Conservation (phyloP, 2,888 invertebrate species). For the Conops quadrifasciatus region DNA sequence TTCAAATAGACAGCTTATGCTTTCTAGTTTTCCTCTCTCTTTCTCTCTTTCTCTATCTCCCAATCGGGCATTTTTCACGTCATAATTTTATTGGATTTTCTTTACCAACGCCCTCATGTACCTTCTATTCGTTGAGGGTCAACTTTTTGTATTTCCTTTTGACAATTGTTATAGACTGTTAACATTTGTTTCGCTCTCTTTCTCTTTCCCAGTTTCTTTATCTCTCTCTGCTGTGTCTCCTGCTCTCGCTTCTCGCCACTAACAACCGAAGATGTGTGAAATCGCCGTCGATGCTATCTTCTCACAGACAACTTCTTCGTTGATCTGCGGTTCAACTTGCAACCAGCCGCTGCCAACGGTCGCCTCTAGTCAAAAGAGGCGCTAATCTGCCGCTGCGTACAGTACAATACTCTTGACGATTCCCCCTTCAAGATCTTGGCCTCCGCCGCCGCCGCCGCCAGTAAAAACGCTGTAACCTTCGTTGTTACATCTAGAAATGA, state of each 20-base stretch:
- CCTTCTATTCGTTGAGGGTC: not conserved
- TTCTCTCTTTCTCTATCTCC: not conserved
- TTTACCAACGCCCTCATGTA: not conserved
- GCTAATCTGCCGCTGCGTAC: slow-evolving; percentile 31
- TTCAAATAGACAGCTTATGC: too few species aligned
- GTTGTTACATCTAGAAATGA: too few species aligned
- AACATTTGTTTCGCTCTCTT: too few species aligned
- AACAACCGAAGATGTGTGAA: slow-evolving; percentile 21
- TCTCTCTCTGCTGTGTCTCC: not conserved
- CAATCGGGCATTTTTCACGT: not conserved
- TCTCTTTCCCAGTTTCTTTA: not conserved
- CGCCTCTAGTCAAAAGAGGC: slow-evolving; percentile 14
- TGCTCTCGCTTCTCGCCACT: not conserved
- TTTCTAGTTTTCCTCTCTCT: not conserved
- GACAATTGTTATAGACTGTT: too few species aligned
- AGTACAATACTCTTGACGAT: slow-evolving; percentile 28
- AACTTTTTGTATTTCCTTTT: not conserved
- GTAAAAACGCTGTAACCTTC: too few species aligned
- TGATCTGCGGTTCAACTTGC: not conserved
- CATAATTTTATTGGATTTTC: not conserved
- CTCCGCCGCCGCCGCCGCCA: not conserved
- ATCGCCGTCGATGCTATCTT: slow-evolving; percentile 4
- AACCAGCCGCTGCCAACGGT: not conserved
- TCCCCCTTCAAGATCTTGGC: slow-evolving; percentile 14
- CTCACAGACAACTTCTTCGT: slow-evolving; percentile 13